Percentiles rank a stretch among this genome's conserved stretches.
These are phyloP conservation scores for Drosophila austrosaltans DNA, from an alignment of 2,888 invertebrate species.

Conservation along the genomic window DNA sequence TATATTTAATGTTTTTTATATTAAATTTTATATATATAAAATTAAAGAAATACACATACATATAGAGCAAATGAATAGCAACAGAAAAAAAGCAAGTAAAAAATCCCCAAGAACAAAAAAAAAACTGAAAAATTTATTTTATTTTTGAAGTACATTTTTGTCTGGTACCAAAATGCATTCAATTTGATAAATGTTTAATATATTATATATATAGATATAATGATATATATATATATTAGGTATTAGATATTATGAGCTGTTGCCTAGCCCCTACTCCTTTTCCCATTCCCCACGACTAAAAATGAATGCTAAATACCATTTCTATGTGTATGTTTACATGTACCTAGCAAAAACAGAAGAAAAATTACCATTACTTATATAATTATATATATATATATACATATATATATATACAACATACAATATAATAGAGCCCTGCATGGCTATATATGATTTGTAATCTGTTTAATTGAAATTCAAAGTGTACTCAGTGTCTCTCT, in stretches of 20 bases:
- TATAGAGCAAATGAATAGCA: conserved; percentile 20
- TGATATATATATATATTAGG: conserved; percentile 18
- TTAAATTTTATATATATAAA: conserved; percentile 57
- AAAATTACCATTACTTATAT: conserved; percentile 24
- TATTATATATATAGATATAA: conserved; percentile 18
- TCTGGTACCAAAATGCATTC: conserved; percentile 75
- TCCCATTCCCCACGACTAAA: conserved; percentile 49
- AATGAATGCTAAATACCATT: conserved; percentile 36
- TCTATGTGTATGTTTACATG: conserved; percentile 43
- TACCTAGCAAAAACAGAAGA: conserved; percentile 36
- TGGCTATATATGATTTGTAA: background rate
- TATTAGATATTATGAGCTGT: conserved; percentile 14
- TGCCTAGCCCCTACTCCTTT: background rate
- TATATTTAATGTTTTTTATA: conserved; percentile 60
- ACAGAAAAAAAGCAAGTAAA: conserved; percentile 8
- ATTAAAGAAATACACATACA: conserved; percentile 31
- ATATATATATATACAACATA: conserved; percentile 2
- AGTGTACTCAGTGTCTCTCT: background rate
- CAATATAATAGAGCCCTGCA: conserved; percentile 3
- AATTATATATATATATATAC: background rate
- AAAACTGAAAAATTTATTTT: conserved; percentile 45
- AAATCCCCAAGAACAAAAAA: conserved; percentile 18
- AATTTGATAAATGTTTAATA: conserved; percentile 68
- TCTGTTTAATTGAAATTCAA: background rate
- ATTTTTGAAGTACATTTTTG: conserved; percentile 62